A percentile compares a stretch with the other conserved stretches of the same genome.
phyloP scores from a whole-genome alignment of 2,797 vertebrate species.

The Pteronotus mesoamericanus region DNA sequence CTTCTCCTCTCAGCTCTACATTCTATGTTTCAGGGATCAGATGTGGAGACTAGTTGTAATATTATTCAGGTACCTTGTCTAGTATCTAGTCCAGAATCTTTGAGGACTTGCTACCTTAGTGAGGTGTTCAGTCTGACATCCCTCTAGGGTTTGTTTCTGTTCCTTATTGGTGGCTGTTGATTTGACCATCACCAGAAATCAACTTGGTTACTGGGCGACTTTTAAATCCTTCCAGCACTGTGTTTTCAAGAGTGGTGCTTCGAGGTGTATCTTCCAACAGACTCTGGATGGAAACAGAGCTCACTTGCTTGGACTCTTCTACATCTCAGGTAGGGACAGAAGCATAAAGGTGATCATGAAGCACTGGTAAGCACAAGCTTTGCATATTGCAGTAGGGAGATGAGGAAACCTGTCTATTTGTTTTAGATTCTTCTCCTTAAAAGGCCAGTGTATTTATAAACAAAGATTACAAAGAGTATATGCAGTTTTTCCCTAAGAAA shows the following conservation, averaged over 20 bases:
- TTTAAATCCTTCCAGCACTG: background rate
- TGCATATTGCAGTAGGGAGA: background rate
- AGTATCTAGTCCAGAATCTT: background rate
- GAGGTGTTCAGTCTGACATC: background rate
- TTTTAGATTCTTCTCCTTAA: background rate
- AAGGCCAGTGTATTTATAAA: background rate
- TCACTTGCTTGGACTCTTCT: background rate
- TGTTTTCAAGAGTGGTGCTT: background rate
- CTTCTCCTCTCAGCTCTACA: background rate
- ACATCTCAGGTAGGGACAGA: background rate
- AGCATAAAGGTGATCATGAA: background rate
- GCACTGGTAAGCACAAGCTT: background rate
- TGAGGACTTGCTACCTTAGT: background rate
- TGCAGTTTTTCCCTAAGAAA: background rate
- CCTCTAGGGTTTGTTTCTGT: constrained; percentile 47
- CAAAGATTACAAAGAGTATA: background rate
- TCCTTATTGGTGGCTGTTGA: constrained; percentile 14
- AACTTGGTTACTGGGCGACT: background rate
- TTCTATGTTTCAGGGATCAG: background rate
- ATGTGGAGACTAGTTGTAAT: background rate
- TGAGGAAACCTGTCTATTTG: background rate
- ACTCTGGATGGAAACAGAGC: background rate
- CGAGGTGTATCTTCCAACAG: background rate
- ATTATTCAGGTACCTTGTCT: background rate
- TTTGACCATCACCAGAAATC: constrained; percentile 31